Base-by-base conservation (phyloP, 2,113 vertebrate genomes). In the Pedetes capensis region DNA sequence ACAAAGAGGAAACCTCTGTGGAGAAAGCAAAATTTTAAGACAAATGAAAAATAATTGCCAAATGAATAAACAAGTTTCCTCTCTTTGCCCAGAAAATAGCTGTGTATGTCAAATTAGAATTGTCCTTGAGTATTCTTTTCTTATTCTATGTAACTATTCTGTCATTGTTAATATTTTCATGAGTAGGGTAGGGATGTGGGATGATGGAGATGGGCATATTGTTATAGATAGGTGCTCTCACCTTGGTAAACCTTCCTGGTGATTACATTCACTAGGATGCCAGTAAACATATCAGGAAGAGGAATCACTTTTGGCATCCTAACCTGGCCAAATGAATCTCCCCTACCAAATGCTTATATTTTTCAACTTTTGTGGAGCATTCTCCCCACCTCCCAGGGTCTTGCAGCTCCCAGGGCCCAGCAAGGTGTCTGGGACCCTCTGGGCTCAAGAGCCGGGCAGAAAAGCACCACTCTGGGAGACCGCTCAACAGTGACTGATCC, bases 321-420 rank as follows among this genome's bases (percentile, higher is more conserved):
- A 87, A 87, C 55, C 49, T 72, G 59, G 44, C 84, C 59, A 74
- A 84, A 71, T 83, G 53, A 82, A 39, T 64, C 66, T 88, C 55
- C 90, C 93, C 49, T n/a, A 55, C 83, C 83, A 94, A 81, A 82
- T 71, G 72, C 74, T 83, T 91, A 80, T 66, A 79, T 80, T 78
- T 80, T 53, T 18, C n/a, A n/a, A n/a, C n/a, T n/a, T n/a, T n/a
- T n/a, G n/a, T n/a, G n/a, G n/a, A n/a, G n/a, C n/a, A n/a, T n/a
- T n/a, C n/a, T n/a, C n/a, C n/a, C n/a, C n/a, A n/a, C n/a, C n/a
- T n/a, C n/a, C n/a, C n/a, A n/a, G n/a, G n/a, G n/a, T n/a, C n/a
- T n/a, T n/a, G n/a, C n/a, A n/a, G n/a, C n/a, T n/a, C n/a, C n/a
- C n/a, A n/a, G n/a, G n/a, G n/a, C n/a, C n/a, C n/a, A n/a, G n/a